A percentile compares a stretch with the other conserved stretches of the same genome.
These are phyloP conservation scores for Elachura formosa DNA, from an alignment of 2,113 vertebrate species.

Conservation along the genomic window DNA sequence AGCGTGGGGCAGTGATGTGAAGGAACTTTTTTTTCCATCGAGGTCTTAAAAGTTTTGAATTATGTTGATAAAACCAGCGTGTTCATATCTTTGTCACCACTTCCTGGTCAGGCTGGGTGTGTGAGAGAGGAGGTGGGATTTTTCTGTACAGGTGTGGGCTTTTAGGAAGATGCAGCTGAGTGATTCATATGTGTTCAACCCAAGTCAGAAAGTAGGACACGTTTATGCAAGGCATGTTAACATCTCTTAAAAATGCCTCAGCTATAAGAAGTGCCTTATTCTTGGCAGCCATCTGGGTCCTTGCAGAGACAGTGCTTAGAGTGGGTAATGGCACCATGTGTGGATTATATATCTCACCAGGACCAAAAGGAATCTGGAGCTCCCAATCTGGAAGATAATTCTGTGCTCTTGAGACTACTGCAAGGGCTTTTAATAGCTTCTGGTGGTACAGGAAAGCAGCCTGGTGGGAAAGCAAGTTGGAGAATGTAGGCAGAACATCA, in stretches of 20 bases:
- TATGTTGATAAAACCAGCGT: not conserved
- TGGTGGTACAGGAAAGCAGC: not conserved
- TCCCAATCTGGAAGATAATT: conserved; percentile 45
- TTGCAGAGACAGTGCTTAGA: not conserved
- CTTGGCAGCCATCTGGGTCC: conserved; percentile 45
- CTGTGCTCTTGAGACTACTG: not conserved
- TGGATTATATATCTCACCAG: conserved; percentile 3
- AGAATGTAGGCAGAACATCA: conserved; percentile 22
- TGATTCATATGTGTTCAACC: not conserved
- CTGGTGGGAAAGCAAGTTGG: not conserved
- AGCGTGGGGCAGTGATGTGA: fast-evolving
- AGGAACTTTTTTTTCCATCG: not conserved
- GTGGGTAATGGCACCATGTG: conserved; percentile 13
- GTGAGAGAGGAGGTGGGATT: not conserved
- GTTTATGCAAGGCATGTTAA: conserved; percentile 37
- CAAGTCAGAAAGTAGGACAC: conserved; percentile 40
- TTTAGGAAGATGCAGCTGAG: not conserved
- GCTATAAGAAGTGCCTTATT: conserved; percentile 50
- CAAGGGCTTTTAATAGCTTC: conserved; percentile 29
- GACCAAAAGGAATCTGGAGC: conserved; percentile 39
- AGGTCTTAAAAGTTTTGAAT: not conserved
- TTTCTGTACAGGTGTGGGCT: not conserved
- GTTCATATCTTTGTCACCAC: not conserved
- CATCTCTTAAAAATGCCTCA: conserved; percentile 20
- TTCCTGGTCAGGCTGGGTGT: not conserved